Conservation (phyloP, 2,888 invertebrate species). For the Desoria tigrina region DNA sequence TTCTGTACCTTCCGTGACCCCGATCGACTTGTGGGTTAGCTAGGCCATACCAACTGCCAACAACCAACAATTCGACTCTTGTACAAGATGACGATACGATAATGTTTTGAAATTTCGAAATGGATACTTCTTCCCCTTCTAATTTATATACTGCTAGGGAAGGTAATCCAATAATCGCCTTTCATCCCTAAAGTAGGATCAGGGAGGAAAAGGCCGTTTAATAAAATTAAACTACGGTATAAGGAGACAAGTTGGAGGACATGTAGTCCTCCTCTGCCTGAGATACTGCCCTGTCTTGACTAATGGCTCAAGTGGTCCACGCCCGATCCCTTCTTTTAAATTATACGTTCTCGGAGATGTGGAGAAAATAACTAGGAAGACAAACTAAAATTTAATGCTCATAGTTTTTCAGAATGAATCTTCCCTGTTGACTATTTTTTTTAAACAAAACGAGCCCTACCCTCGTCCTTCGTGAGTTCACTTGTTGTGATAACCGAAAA, state of each 20-base stretch:
- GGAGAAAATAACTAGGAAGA: constrained; percentile 15
- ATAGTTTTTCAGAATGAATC: no score
- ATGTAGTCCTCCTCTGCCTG: background rate
- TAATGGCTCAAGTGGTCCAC: constrained; percentile 17
- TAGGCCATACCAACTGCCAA: background rate
- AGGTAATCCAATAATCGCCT: no score
- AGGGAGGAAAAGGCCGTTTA: background rate
- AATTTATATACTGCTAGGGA: no score
- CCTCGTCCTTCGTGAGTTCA: no score
- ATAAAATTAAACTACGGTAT: background rate
- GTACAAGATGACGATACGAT: background rate
- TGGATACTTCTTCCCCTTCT: background rate
- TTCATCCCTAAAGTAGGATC: no score
- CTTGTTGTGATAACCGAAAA: no score
- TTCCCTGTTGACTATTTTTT: no score
- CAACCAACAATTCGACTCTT: background rate
- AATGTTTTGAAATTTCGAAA: background rate
- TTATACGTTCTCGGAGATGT: constrained; percentile 14
- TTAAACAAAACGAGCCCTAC: no score
- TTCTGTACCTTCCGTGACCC: background rate
- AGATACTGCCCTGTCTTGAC: constrained; percentile 11
- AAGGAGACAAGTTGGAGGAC: background rate
- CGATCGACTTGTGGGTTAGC: background rate
- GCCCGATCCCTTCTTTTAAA: constrained; percentile 18
- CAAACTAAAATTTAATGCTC: background rate